A percentile compares a stretch with the other conserved stretches of the same genome.
phyloP scores from a whole-genome alignment of 1,140 invertebrate species.

The Drosophila busckii region DNA sequence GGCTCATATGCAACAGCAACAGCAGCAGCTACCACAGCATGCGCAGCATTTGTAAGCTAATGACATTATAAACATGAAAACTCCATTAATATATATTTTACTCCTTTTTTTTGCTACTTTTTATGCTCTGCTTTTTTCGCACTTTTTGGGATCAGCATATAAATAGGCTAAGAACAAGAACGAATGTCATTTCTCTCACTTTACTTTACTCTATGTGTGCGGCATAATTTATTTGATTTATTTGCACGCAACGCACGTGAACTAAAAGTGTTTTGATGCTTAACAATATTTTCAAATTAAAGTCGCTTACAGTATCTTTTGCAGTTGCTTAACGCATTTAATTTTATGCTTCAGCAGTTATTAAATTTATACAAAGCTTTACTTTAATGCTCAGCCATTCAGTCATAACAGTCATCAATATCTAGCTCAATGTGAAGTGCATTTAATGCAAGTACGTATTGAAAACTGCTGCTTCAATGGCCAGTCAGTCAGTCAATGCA shows the following conservation, averaged over 20 bases:
- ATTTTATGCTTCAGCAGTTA: neutral
- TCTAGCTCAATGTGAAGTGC: neutral
- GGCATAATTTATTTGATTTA: slow-evolving; percentile 77
- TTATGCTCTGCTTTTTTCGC: slow-evolving; percentile 47
- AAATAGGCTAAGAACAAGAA: slow-evolving; percentile 43
- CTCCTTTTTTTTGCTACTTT: slow-evolving; percentile 36
- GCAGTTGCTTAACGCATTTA: slow-evolving; percentile 38
- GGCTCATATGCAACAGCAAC: slow-evolving; percentile 58
- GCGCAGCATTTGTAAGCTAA: slow-evolving; percentile 72
- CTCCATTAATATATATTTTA: slow-evolving; percentile 74
- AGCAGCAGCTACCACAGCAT: slow-evolving; percentile 28
- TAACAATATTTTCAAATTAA: slow-evolving; percentile 74
- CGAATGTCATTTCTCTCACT: slow-evolving; percentile 53
- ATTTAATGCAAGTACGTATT: slow-evolving; percentile 1
- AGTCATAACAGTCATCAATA: neutral
- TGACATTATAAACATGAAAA: slow-evolving; percentile 78
- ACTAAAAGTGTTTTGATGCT: slow-evolving; percentile 75
- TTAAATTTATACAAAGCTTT: neutral
- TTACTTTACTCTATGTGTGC: slow-evolving; percentile 35
- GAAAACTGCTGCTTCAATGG: too few species aligned
- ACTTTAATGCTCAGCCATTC: neutral
- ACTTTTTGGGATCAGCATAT: slow-evolving; percentile 48
- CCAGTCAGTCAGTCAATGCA: neutral
- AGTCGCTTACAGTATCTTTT: slow-evolving; percentile 4
- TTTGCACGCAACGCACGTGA: slow-evolving; percentile 64